phyloP scores from a whole-genome alignment of 2,113 vertebrate species.

The Takifugu flavidus region DNA sequence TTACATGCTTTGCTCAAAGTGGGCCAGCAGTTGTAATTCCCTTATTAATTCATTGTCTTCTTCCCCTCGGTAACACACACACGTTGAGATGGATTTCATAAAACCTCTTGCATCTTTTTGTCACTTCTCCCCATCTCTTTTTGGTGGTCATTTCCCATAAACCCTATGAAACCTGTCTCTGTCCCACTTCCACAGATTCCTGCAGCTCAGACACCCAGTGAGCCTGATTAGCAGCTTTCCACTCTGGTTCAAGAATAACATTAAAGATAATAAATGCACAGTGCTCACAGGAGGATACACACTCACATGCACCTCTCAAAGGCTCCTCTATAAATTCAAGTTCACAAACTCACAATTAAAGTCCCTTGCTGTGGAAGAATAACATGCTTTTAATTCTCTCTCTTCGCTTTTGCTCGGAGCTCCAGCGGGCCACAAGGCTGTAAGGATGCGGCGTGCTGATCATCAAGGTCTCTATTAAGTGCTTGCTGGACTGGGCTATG shows the following conservation, averaged over 20 bases:
- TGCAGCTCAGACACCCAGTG: conserved; percentile 41
- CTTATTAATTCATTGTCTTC: too few relatives aligned
- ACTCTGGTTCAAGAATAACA: conserved; percentile 64
- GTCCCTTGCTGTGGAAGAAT: conserved; percentile 32
- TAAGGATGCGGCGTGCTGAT: conserved; percentile 41
- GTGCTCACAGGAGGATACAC: conserved; percentile 39
- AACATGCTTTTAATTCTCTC: conserved; percentile 29
- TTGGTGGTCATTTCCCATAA: too few relatives aligned
- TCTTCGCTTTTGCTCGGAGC: conserved; percentile 32
- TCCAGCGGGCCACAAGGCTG: conserved; percentile 18
- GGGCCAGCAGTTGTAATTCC: conserved; percentile 66
- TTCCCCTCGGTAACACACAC: too few relatives aligned
- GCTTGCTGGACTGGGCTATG: conserved; percentile 29
- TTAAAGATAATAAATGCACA: conserved; percentile 69
- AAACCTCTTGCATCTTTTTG: too few relatives aligned
- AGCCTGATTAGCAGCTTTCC: conserved; percentile 67
- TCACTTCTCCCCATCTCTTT: too few relatives aligned
- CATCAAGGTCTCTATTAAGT: conserved; percentile 60
- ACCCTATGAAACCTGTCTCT: background rate
- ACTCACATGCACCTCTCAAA: conserved; percentile 31
- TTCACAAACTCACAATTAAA: conserved; percentile 40
- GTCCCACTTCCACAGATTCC: conserved; percentile 14
- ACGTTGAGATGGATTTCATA: too few relatives aligned
- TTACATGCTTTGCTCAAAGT: conserved; percentile 71
- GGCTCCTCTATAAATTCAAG: conserved; percentile 37